phyloP scores from a whole-genome alignment of 2,113 vertebrate genomes.

The Plectropomus leopardus region DNA sequence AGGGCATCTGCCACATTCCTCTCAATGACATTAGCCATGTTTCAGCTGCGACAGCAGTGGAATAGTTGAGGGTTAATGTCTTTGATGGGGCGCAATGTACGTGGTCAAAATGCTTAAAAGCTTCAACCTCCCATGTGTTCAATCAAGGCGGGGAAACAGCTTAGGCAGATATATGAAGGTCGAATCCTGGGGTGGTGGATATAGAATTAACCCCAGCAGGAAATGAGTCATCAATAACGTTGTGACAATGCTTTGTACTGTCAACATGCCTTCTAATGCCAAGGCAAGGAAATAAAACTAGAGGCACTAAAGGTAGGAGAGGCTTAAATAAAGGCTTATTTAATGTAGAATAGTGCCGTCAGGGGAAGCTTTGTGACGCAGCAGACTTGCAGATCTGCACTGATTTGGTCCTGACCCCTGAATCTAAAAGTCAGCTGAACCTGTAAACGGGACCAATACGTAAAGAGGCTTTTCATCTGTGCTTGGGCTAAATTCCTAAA shows the following conservation, averaged over 20 bases:
- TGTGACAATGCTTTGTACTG: constrained; percentile 32
- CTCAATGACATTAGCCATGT: constrained; percentile 51
- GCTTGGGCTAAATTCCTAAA: constrained; percentile 32
- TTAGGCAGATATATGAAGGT: constrained; percentile 65
- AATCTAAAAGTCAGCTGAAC: constrained; percentile 15
- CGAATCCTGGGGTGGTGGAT: neutral
- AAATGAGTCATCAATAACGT: constrained; percentile 56
- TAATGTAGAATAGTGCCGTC: neutral
- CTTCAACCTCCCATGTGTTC: constrained; percentile 57
- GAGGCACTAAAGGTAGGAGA: neutral
- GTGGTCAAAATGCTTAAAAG: constrained; percentile 59
- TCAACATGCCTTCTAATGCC: constrained; percentile 30
- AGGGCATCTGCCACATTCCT: constrained; percentile 36
- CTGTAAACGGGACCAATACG: constrained; percentile 11
- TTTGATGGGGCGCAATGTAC: constrained; percentile 31
- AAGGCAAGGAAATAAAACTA: neutral
- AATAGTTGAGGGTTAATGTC: constrained; percentile 51
- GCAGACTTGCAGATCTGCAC: neutral
- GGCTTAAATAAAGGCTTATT: neutral
- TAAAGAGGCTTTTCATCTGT: constrained; percentile 53
- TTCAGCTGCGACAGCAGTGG: constrained; percentile 48
- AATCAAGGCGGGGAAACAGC: constrained; percentile 47
- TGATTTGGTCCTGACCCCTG: neutral
- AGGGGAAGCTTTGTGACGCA: constrained; percentile 1
- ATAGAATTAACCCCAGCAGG: constrained; percentile 42